phyloP scores from a whole-genome alignment of 2,888 invertebrate genomes.

The Liopterus haemorrhoidalis region DNA sequence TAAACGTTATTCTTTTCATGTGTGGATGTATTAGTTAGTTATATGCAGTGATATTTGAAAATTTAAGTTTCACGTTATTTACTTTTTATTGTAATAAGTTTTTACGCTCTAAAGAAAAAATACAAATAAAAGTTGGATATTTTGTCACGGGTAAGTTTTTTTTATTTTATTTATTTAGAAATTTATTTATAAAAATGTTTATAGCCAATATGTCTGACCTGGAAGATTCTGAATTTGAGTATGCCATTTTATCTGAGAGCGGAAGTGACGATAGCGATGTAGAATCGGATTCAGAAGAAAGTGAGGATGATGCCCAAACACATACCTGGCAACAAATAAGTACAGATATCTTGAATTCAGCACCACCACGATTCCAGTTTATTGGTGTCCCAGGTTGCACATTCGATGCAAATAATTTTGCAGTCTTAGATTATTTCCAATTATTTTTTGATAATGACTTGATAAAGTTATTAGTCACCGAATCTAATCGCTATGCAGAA shows the following conservation, averaged over 20 bases:
- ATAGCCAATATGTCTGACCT: slow-evolving; percentile 5
- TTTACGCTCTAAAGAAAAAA: neutral
- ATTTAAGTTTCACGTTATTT: too few relatives aligned
- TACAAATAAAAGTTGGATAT: slow-evolving; percentile 4
- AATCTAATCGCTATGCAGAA: slow-evolving; percentile 8
- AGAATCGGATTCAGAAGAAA: slow-evolving; percentile 11
- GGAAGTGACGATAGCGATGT: slow-evolving; percentile 13
- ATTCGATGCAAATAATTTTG: slow-evolving; percentile 6
- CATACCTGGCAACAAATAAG: slow-evolving; percentile 9
- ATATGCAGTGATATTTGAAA: slow-evolving; percentile 7
- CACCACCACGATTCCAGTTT: slow-evolving; percentile 7
- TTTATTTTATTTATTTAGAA: slow-evolving; percentile 13
- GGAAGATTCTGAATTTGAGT: slow-evolving; percentile 12
- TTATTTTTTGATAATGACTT: slow-evolving; percentile 7
- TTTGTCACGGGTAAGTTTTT: slow-evolving; percentile 1
- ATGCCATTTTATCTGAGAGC: slow-evolving; percentile 17
- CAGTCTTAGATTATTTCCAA: slow-evolving; percentile 7
- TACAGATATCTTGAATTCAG: slow-evolving; percentile 8
- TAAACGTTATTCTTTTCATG: slow-evolving; percentile 3
- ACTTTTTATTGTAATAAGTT: slow-evolving; percentile 3
- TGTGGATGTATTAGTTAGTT: slow-evolving; percentile 1
- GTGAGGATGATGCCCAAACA: slow-evolving; percentile 13
- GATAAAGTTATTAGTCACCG: slow-evolving; percentile 7
- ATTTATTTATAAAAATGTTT: slow-evolving; percentile 11
- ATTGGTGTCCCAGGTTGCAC: slow-evolving; percentile 7